Evolutionary conservation across 2,113 vertebrate species (phyloP).

Genomic region (Pseudopodoces humilis): DNA sequence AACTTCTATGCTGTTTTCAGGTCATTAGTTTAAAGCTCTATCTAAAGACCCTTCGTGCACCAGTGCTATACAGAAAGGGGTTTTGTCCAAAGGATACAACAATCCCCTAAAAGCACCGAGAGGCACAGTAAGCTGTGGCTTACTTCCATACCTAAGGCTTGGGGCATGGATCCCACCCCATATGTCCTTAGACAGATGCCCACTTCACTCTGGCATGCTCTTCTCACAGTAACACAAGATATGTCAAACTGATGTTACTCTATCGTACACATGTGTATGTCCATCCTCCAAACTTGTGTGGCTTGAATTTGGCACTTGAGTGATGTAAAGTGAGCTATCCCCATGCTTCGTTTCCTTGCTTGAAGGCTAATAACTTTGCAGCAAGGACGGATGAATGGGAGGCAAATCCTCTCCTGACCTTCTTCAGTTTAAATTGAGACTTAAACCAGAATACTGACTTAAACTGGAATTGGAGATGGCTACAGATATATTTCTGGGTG

Average conservation of each 20-base stretch:
- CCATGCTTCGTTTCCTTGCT: neutral
- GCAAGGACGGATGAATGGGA: neutral
- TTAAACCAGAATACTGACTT: neutral
- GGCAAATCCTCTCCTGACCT: neutral
- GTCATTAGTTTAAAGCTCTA: neutral
- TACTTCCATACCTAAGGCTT: neutral
- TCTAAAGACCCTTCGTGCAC: neutral
- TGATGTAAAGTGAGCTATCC: neutral
- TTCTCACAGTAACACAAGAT: neutral
- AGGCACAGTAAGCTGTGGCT: neutral
- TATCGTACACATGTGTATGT: neutral
- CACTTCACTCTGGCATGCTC: neutral
- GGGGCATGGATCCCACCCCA: neutral
- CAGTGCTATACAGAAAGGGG: neutral
- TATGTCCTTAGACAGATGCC: neutral
- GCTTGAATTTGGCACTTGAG: neutral
- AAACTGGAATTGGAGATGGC: neutral
- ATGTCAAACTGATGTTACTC: neutral
- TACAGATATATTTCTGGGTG: neutral
- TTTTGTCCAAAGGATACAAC: neutral
- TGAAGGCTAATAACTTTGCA: neutral
- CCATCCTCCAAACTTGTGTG: neutral
- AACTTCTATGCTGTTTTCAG: neutral
- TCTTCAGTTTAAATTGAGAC: neutral
- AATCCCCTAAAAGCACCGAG: rapidly evolving